These are phyloP conservation scores for Holothuria leucospilota DNA, from an alignment of 53 echinoderm and acorn worm species.

Conservation along the genomic window DNA sequence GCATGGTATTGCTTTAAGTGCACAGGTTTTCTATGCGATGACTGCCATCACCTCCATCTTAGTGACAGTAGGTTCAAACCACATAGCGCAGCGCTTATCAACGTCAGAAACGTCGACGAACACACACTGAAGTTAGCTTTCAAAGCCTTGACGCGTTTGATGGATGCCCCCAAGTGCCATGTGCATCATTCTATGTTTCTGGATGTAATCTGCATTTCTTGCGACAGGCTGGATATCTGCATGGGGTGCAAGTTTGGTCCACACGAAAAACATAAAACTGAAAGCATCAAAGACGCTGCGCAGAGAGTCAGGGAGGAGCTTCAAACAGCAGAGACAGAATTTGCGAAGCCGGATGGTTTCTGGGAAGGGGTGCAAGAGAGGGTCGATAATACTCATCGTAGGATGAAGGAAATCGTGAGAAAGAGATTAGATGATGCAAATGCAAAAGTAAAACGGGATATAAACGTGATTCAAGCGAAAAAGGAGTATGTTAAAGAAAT, in stretches of 20 bases:
- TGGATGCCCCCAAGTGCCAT: slow-evolving; percentile 37
- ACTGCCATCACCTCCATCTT: slow-evolving; percentile 26
- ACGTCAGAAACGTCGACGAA: slow-evolving; percentile 41
- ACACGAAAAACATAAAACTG: slow-evolving; percentile 9
- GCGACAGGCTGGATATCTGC: slow-evolving; percentile 24
- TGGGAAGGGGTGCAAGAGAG: not conserved
- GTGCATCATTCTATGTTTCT: slow-evolving; percentile 1
- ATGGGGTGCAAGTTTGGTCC: slow-evolving; percentile 38
- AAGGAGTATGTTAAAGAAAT: slow-evolving; percentile 24
- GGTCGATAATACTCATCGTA: not conserved
- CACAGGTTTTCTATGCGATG: slow-evolving; percentile 16
- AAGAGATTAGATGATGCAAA: not conserved
- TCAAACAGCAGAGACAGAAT: not conserved
- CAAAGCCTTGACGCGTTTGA: slow-evolving; percentile 15
- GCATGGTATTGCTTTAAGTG: slow-evolving; percentile 38
- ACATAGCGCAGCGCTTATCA: slow-evolving; percentile 28
- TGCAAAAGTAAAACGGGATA: slow-evolving; percentile 7
- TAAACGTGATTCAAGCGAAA: slow-evolving; percentile 31
- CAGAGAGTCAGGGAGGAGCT: slow-evolving; percentile 21
- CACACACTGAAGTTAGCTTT: slow-evolving; percentile 15
- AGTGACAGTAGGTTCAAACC: not conserved
- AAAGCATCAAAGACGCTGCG: slow-evolving; percentile 20
- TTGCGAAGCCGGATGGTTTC: slow-evolving; percentile 12
- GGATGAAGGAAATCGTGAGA: not conserved
- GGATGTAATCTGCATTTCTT: slow-evolving; percentile 10